phyloP scores from a whole-genome alignment of 1,140 invertebrate species.

The Macrotrachela quadricornifera region DNA sequence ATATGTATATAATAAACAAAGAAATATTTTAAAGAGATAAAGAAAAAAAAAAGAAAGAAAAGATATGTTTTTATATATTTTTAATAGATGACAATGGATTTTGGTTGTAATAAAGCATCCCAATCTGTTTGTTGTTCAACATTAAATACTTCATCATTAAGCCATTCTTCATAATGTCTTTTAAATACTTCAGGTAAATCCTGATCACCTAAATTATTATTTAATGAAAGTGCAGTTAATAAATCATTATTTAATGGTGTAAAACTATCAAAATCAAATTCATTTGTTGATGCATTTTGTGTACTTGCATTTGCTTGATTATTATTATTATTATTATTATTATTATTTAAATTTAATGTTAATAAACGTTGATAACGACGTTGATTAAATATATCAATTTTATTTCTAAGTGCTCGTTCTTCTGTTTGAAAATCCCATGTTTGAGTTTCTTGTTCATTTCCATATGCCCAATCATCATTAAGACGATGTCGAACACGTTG shows the following conservation, averaged over 20 bases:
- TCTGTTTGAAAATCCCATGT: conserved; percentile 8
- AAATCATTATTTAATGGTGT: too few species aligned
- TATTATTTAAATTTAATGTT: neutral
- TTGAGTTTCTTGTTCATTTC: conserved; percentile 41
- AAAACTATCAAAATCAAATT: neutral
- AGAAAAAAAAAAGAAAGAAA: too few species aligned
- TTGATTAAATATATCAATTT: conserved; percentile 1
- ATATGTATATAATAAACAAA: too few species aligned
- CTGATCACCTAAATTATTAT: neutral
- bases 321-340: neutral
- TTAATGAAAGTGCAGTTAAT: neutral
- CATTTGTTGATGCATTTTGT: neutral
- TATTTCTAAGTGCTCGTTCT: conserved; percentile 1
- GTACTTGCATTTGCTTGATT: neutral
- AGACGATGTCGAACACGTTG: conserved; percentile 62
- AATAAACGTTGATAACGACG: conserved; percentile 14
- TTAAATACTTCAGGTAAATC: conserved; percentile 1
- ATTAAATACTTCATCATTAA: conserved; percentile 4
- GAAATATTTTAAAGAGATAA: too few species aligned
- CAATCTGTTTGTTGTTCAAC: neutral
- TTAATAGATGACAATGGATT: too few species aligned
- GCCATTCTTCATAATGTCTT: conserved; percentile 5
- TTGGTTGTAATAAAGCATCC: neutral
- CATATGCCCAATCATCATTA: conserved; percentile 99
- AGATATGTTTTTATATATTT: too few species aligned